Evolutionary conservation across 2,113 vertebrate species (phyloP).

Genomic region (Pachyramphus minor): DNA sequence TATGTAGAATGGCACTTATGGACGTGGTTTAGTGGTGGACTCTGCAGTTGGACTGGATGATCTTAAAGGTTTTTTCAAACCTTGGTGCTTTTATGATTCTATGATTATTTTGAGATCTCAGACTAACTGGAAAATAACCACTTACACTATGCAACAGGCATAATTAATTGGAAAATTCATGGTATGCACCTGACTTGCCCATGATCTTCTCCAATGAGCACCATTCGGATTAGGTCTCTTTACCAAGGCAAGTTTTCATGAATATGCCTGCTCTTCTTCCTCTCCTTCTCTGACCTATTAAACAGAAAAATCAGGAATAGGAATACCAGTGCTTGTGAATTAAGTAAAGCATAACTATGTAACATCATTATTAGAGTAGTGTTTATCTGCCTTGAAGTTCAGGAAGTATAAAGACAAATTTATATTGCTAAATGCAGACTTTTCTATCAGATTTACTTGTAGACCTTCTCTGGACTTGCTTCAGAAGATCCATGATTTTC

Average conservation of each 20-base stretch:
- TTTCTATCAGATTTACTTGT: background rate
- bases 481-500: background rate
- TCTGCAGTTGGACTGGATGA: too few relatives aligned
- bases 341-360: background rate
- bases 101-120: background rate
- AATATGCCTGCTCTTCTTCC: background rate
- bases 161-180: background rate
- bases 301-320: background rate
- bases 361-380: background rate
- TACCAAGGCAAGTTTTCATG: background rate
- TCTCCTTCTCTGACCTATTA: background rate
- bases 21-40: too few relatives aligned
- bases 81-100: background rate
- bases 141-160: background rate
- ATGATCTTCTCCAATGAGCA: background rate
- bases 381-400: background rate
- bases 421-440: background rate
- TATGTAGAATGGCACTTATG: too few relatives aligned
- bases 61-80: background rate
- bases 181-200: background rate
- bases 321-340: background rate
- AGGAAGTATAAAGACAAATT: background rate
- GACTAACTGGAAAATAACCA: background rate
- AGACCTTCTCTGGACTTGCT: background rate
- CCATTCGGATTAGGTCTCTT: background rate